Evolutionary conservation across 2,888 invertebrate species (phyloP).

Genomic region (Dyspetes luteomarginatus): DNA sequence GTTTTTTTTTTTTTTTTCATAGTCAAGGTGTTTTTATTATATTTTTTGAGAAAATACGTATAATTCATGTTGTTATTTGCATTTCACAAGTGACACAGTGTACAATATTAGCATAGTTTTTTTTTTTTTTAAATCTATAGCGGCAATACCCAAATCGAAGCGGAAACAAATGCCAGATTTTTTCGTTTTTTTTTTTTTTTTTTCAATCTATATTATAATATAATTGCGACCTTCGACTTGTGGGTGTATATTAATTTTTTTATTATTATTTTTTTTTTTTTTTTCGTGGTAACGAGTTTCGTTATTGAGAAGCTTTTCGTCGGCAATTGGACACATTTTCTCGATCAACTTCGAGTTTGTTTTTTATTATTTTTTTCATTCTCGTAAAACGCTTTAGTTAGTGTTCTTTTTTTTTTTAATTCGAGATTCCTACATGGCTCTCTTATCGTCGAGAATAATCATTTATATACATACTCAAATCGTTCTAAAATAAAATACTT

Average conservation of each 20-base stretch:
- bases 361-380: background rate
- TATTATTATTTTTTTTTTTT: background rate
- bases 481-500: constrained; percentile 46
- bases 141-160: constrained; percentile 59
- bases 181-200: no score
- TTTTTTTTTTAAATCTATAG: constrained; percentile 56
- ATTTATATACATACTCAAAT: constrained; percentile 30
- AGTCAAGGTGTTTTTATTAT: constrained; percentile 71
- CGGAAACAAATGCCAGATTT: constrained; percentile 54
- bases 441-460: constrained; percentile 15
- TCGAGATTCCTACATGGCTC: background rate
- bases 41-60: constrained; percentile 80
- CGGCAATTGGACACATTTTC: background rate
- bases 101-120: constrained; percentile 66
- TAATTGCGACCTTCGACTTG: constrained; percentile 31
- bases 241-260: background rate
- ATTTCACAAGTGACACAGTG: constrained; percentile 64
- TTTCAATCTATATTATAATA: constrained; percentile 20
- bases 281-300: constrained; percentile 1
- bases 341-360: constrained; percentile 1
- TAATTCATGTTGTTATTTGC: constrained; percentile 73
- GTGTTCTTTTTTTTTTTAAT: background rate
- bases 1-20: no score
- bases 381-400: constrained; percentile 1
- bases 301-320: constrained; percentile 11